Evolutionary conservation across 1,140 invertebrate genomes (phyloP).

Genomic region (Cydia amplana): DNA sequence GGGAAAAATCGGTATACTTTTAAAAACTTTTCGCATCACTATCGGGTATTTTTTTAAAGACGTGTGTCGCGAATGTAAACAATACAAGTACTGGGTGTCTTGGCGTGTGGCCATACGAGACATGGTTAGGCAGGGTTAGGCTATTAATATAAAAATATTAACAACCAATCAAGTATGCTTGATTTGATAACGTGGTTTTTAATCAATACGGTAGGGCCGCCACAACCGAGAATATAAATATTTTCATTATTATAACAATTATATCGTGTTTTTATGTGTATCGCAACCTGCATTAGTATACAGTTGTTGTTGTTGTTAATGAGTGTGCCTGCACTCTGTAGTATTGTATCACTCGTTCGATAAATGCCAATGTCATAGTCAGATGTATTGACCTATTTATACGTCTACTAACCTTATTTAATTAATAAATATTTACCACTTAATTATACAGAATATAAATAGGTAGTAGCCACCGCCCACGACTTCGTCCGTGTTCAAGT

Average conservation of each 20-base stretch:
- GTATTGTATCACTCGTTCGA: too few relatives aligned
- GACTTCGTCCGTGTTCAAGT: too few relatives aligned
- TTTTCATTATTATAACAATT: not conserved
- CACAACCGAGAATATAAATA: not conserved
- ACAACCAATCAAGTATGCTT: constrained; percentile 27
- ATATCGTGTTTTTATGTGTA: not conserved
- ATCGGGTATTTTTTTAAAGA: constrained; percentile 14
- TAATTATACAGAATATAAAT: too few relatives aligned
- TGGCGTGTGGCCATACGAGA: constrained; percentile 49
- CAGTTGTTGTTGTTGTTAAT: too few relatives aligned
- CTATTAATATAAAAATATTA: constrained; percentile 55
- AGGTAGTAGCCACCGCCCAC: too few relatives aligned
- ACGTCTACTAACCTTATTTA: too few relatives aligned
- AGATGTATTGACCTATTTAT: too few relatives aligned
- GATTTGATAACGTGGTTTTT: constrained; percentile 26
- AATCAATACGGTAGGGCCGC: constrained; percentile 11
- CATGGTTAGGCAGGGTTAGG: constrained; percentile 43
- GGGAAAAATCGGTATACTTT: constrained; percentile 1
- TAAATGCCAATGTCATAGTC: too few relatives aligned
- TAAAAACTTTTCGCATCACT: constrained; percentile 36
- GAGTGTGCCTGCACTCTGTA: too few relatives aligned
- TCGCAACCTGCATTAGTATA: too few relatives aligned
- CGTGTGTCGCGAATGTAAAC: constrained; percentile 43
- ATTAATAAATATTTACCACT: too few relatives aligned
- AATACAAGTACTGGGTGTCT: constrained; percentile 46